Base-by-base conservation (phyloP, 2,113 vertebrate species). In the Tetrao urogallus region DNA sequence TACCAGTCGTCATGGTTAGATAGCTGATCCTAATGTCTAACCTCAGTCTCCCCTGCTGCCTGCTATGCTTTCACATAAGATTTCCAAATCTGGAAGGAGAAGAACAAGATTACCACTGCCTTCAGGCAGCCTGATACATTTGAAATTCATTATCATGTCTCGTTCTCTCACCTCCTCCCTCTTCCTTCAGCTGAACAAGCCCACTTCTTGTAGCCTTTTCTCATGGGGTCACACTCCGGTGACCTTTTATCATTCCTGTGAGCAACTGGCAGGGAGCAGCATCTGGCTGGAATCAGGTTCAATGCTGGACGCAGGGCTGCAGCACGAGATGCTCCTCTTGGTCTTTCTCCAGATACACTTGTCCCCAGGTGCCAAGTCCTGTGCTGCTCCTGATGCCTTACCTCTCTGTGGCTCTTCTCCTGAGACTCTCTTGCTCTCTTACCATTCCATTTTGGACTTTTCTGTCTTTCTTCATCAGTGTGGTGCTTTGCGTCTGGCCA, bases 41-140 rank as follows among this genome's bases (percentile, higher is more conserved):
- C 50, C 65, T 75, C 64, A 64, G 78, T 78, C 73, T 88, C 34
- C 15, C 32, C 81, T 75, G 38, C 83, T 78, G 61, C 57, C 2
- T 86, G 47, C n/a, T 82, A 64, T 74, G 30, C 38, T 82, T 58
- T 91, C 45, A 25, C 50, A 86, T 88, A 70, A 50, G 70, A 77
- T 83, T 85, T 77, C 61, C 45, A 48, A 43, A 75, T 84, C 85
- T 2, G 0, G 45, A 83, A 71, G 48, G 64, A 82, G 71, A 18
- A 57, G 64, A 57, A 52, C 38, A 69, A 84, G 80, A 60, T 90
- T 75, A 65, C 89, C 4, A 1, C 61, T 63, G 52, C 36, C 66
- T 94, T 92, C 90, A 86, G 84, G 42, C 80, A 94, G 65, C 80
- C 56, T 88, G 73, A 67, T 61, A 10, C 75, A 72, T 82, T 79